These are phyloP conservation scores for Philhelius pedissequus DNA, from an alignment of 2,888 invertebrate species.

Conservation along the genomic window DNA sequence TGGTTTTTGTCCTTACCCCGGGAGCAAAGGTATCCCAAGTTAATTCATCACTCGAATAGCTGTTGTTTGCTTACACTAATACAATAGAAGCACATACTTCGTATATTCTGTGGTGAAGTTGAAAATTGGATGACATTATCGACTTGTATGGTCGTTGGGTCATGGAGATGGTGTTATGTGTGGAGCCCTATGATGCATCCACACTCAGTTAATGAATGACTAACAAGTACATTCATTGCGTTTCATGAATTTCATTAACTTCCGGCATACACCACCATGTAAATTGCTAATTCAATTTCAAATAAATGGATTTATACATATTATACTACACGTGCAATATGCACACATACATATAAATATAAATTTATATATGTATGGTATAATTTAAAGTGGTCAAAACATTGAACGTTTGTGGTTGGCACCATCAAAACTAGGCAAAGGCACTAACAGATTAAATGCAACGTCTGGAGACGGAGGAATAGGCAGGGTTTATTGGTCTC, in stretches of 20 bases:
- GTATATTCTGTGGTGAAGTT: constrained; percentile 43
- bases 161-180: background rate
- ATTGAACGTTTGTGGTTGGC: constrained; percentile 37
- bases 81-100: background rate
- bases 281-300: constrained; percentile 62
- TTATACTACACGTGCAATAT: too few species aligned
- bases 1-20: constrained; percentile 34
- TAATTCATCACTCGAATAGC: constrained; percentile 41
- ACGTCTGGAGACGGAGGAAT: background rate
- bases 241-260: constrained; percentile 64
- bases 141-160: constrained; percentile 32
- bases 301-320: background rate
- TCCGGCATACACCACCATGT: constrained; percentile 43
- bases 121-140: constrained; percentile 68
- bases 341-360: background rate
- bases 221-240: constrained; percentile 26
- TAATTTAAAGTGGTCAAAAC: background rate
- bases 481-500: constrained; percentile 34
- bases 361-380: background rate
- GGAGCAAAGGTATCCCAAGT: constrained; percentile 29
- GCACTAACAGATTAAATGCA: constrained; percentile 1
- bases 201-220: constrained; percentile 50
- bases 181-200: constrained; percentile 24
- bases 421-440: background rate
- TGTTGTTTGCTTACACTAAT: constrained; percentile 40